These are phyloP conservation scores for Dryas iulia DNA, from an alignment of 1,140 invertebrate species.

Conservation along the genomic window DNA sequence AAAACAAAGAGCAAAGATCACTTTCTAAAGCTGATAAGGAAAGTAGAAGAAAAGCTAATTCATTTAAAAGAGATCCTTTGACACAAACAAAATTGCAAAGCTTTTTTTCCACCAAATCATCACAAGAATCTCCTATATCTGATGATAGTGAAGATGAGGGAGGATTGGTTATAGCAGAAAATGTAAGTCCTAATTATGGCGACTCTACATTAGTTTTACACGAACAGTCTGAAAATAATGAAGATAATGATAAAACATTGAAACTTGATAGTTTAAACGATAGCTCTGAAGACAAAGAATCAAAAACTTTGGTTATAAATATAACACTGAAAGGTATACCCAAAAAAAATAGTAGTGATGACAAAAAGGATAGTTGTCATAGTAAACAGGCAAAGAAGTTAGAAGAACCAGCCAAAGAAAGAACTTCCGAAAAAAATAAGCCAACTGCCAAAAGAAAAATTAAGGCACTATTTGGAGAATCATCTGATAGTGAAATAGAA, in stretches of 20 bases:
- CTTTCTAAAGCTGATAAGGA: conserved; percentile 68
- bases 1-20: conserved; percentile 42
- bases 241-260: conserved; percentile 48
- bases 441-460: conserved; percentile 72
- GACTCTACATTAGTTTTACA: conserved; percentile 62
- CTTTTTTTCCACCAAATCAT: conserved; percentile 55
- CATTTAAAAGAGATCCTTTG: conserved; percentile 65
- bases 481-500: conserved; percentile 67
- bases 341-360: conserved; percentile 31
- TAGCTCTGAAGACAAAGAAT: conserved; percentile 24
- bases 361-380: background rate
- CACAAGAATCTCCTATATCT: conserved; percentile 39
- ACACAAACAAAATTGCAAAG: conserved; percentile 65
- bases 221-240: conserved; percentile 27
- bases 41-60: conserved; percentile 66
- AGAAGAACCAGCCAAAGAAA: conserved; percentile 29
- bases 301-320: conserved; percentile 67
- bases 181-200: conserved; percentile 38
- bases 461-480: conserved; percentile 75
- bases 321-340: conserved; percentile 68
- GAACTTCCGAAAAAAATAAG: conserved; percentile 42
- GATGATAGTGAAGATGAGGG: conserved; percentile 55
- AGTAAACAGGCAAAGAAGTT: background rate
- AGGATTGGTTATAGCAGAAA: conserved; percentile 58
- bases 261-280: conserved; percentile 40